Evolutionary conservation across 1,140 invertebrate species (phyloP).

Genomic region (Brachionus calyciflorus): DNA sequence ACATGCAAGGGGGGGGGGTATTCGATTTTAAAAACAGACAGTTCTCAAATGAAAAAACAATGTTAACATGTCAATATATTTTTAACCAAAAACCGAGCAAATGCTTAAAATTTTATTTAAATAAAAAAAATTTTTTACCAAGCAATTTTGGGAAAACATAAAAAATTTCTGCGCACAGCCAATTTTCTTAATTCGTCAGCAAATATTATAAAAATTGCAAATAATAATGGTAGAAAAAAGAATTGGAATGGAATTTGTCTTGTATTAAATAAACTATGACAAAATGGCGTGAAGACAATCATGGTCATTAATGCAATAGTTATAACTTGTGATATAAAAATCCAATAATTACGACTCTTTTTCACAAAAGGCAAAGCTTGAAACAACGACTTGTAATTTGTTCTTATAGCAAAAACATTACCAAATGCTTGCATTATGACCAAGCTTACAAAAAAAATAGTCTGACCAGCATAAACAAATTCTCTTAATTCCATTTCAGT

Average conservation of each 20-base stretch:
- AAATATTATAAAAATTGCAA: not conserved
- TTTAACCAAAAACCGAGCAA: too few relatives aligned
- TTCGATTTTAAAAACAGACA: too few relatives aligned
- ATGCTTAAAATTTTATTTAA: too few relatives aligned
- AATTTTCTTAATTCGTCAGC: not conserved
- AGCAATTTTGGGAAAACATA: not conserved
- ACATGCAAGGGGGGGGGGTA: too few relatives aligned
- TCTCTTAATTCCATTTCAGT: not conserved
- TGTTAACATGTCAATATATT: too few relatives aligned
- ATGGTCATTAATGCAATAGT: not conserved
- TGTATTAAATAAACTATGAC: not conserved
- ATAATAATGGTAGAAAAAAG: not conserved
- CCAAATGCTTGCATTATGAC: not conserved
- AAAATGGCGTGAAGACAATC: not conserved
- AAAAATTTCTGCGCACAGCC: not conserved
- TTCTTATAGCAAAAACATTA: not conserved
- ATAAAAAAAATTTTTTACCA: not conserved
- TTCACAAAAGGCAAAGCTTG: not conserved
- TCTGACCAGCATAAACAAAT: not conserved
- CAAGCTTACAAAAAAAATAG: not conserved
- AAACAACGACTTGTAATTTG: not conserved
- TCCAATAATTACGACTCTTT: not conserved
- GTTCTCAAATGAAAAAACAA: too few relatives aligned
- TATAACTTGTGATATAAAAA: not conserved
- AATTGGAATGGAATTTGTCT: not conserved